These are phyloP conservation scores for Crocidura indochinensis DNA, from an alignment of 2,797 vertebrate species.

Conservation along the genomic window DNA sequence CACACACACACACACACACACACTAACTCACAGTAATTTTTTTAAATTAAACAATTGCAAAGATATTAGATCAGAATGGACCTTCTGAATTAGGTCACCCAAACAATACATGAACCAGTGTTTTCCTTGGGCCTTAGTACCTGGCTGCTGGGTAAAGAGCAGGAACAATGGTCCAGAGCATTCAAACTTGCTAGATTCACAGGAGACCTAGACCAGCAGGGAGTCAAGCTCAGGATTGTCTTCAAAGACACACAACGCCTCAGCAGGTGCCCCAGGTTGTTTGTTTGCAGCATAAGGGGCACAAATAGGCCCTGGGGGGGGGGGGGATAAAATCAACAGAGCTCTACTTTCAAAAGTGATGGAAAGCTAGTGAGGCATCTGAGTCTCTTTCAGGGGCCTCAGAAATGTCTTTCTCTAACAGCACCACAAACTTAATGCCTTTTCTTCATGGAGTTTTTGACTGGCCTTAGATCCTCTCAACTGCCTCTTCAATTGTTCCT, in stretches of 20 bases:
- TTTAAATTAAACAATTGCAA: constrained; percentile 43
- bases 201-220: constrained; percentile 54
- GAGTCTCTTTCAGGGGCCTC: constrained; percentile 71
- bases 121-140: background rate
- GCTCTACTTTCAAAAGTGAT: constrained; percentile 81
- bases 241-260: constrained; percentile 21
- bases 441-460: constrained; percentile 52
- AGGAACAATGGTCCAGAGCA: constrained; percentile 72
- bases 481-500: too few relatives aligned
- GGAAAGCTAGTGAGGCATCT: constrained; percentile 77
- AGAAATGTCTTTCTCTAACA: constrained; percentile 76
- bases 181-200: constrained; percentile 64
- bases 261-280: constrained; percentile 75
- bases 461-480: constrained; percentile 50
- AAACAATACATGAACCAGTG: constrained; percentile 12
- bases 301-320: constrained; percentile 77
- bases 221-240: constrained; percentile 71
- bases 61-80: constrained; percentile 38
- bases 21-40: background rate
- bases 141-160: constrained; percentile 65
- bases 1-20: too few relatives aligned
- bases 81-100: constrained; percentile 54
- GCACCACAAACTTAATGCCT: constrained; percentile 35
- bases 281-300: constrained; percentile 82
- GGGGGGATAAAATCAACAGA: constrained; percentile 52